Evolutionary conservation across 2,113 vertebrate species (phyloP), one percentile per base, ranked within the genome.

Genomic region (Tauraco erythrolophus): DNA sequence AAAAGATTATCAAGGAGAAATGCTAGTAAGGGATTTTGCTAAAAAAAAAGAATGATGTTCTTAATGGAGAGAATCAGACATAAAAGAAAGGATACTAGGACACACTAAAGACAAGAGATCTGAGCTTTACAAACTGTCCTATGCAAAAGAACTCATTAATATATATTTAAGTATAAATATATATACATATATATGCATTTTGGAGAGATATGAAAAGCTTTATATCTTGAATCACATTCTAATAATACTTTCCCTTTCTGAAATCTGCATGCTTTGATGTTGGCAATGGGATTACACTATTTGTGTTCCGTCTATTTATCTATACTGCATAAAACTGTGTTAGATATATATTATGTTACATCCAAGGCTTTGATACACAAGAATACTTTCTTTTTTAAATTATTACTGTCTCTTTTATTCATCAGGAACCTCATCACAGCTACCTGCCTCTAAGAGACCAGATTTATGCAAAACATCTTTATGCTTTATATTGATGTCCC

Each of bases 1-100:
- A 96, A 98, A 96, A 94, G 81, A 97, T 98, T 98, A 97, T 97
- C 96, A 97, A 97, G 94, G 93, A 96, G 75, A 91, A 97, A 95
- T 88, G 85, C 81, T 97, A 71, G 91, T 74, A 90, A 75, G 79
- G 56, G 80, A 96, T 98, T 97, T 97, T 98, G 91, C 84, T 72
- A 68, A 89, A 95, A 96, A 90, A 96, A 84, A 72, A 56, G 35
- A 75, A 78, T 75, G 19, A 62, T 56, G 11, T 97, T 96, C 83
- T 94, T 93, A 95, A 61, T 51, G 13, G 71, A 21, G 56, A 94
- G 79, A 96, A 85, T 88, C 87, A 75, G 89, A 94, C 81, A 95
- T 97, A 96, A 97, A 96, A 95, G 89, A 96, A 96, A 97, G 48
- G 94, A 94, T 95, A 88, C 70, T 78, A 60, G 85, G 97, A 95